Base-by-base conservation (phyloP, 2,113 vertebrate species). In the Xerus inauris region DNA sequence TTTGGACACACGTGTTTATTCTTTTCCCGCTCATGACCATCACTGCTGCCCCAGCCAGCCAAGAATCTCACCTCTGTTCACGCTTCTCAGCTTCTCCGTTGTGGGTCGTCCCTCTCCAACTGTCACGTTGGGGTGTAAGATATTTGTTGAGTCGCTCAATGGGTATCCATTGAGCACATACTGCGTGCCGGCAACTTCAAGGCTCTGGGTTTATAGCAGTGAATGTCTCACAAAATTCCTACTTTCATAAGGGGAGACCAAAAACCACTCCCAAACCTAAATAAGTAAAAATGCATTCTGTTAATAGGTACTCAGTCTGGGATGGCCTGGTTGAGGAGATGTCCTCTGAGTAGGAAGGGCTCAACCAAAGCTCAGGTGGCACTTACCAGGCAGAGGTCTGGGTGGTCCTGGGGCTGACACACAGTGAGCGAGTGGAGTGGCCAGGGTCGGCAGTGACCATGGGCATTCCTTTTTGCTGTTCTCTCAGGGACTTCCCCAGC, bases 331-430 rank as follows among this genome's bases (percentile, higher is more conserved):
- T 1, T 12, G 64, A 71, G 49, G 73, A 95, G 64, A 42, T 8
- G 81, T 24, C 72, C 51, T 85, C 6, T 13, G 77, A 65, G n/a
- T 42, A 40, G 2, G 9, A 45, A 59, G 12, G 17, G 14, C n/a
- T 38, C 62, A 87, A 51, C 20, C 11, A 42, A 62, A 16, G 42
- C 73, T 51, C 42, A 57, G 57, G 6, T 13, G 28, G 81, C 30
- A 38, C 64, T 7, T 26, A 40, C 38, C 62, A 28, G 40, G 35
- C 40, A 30, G 28, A 5, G 51, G 42, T 10, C 79, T 40, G 26
- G 72, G 42, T 3, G 22, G 22, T 71, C 45, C 2, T 1, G 6
- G 10, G 11, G 62, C 35, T 40, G 64, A 22, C 3, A 1, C 0
- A 0, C 49, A 24, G 62, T 10, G 14, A 28, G 47, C 6, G 11